Evolutionary conservation across 2,113 vertebrate genomes (phyloP), one percentile per base, ranked within the genome.

Genomic region (Erinaceus europaeus): DNA sequence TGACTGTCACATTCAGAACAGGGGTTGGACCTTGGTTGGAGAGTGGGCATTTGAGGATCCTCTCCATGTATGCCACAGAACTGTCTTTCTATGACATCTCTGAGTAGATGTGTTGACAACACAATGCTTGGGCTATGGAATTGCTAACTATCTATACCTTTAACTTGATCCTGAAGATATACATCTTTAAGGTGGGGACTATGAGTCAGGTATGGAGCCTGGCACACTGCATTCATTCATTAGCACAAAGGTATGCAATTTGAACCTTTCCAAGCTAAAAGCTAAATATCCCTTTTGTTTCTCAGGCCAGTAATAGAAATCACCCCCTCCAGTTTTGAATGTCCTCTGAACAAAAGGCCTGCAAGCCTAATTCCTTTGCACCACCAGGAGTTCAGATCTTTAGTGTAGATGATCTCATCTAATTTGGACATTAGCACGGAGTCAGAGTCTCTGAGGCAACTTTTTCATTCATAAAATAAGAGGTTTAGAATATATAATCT

Each of bases 401-500:
- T 61, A 80, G 57, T 67, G n/a, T 44, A 82, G 48, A 67, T 72
- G 34, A 83, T 67, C 67, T 90, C 53, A 89, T 87, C 71, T 84
- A 57, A 85, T 90, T 86, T 90, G 85, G 75, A 76, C 73, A 90
- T 78, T 84, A 84, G 77, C 81, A 42, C 27, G 5, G 68, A 71
- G 23, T 82, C 18, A 61, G 85, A 89, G 61, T 86, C 52, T 91
- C 76, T 55, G 38, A 91, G 84, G 86, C 59, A 86, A 69, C 75
- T 75, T 86, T 84, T 93, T 89, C 71, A 53, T 91, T 94, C 52
- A 73, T 85, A 87, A 83, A 83, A 83, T 40, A 88, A 92, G 61
- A 83, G 38, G 23, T 67, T 81, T 88, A n/a, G 55, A 80, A 82
- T 88, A 93, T 77, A 91, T 88, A 18, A 71, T 67, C 79, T 85